These are phyloP conservation scores for Grus americana DNA, from an alignment of 2,113 vertebrate species.

Conservation along the genomic window DNA sequence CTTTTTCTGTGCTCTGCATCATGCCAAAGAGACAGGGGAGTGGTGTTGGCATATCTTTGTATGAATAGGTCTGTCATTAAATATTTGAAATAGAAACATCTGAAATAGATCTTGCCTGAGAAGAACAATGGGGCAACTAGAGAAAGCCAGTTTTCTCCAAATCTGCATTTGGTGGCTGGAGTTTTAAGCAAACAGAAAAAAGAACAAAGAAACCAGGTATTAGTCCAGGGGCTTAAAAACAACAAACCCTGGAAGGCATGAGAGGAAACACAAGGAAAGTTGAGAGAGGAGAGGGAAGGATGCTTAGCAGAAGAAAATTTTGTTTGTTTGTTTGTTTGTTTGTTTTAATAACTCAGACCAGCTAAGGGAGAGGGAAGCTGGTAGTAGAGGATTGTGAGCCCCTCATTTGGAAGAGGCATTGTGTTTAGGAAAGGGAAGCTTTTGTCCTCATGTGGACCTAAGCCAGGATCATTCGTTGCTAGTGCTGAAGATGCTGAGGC, in stretches of 20 bases:
- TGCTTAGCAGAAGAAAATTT: background rate
- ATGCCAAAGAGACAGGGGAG: conserved; percentile 61
- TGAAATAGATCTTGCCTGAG: conserved; percentile 67
- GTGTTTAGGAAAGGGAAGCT: background rate
- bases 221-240: background rate
- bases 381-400: background rate
- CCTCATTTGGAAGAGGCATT: background rate
- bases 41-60: conserved; percentile 67
- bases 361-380: background rate
- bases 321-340: background rate
- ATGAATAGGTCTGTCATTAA: conserved; percentile 73
- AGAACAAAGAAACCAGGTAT: background rate
- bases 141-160: conserved; percentile 62
- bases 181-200: background rate
- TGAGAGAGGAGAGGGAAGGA: background rate
- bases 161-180: conserved; percentile 11
- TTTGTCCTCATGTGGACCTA: background rate
- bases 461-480: background rate
- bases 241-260: background rate
- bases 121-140: conserved; percentile 65
- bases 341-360: background rate
- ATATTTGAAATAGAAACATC: conserved; percentile 70
- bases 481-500: background rate
- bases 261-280: background rate
- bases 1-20: conserved; percentile 52